Evolutionary conservation across 2,888 invertebrate species (phyloP).

Genomic region (Watsonalla cultraria): DNA sequence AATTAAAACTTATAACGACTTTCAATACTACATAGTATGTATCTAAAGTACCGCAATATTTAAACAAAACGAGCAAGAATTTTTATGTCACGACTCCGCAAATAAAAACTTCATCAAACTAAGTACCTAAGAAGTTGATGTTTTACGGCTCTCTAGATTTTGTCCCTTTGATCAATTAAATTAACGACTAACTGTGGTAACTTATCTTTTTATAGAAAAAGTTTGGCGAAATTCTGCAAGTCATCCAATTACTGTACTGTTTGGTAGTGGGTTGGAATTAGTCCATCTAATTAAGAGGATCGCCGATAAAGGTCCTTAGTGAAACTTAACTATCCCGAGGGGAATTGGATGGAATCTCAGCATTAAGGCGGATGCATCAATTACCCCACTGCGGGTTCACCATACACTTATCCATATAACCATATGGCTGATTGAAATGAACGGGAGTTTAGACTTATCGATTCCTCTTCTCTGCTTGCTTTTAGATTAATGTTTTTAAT

Average conservation of each 20-base stretch:
- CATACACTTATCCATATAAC: constrained; percentile 6
- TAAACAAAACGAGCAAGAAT: neutral
- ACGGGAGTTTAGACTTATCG: neutral
- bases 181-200: neutral
- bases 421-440: constrained; percentile 6
- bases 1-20: too few species aligned
- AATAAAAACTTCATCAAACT: neutral
- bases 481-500: too few species aligned
- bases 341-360: constrained; percentile 14
- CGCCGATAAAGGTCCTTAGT: neutral
- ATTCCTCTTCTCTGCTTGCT: neutral
- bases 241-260: neutral
- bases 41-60: neutral
- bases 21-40: too few species aligned
- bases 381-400: constrained; percentile 17
- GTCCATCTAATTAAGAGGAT: neutral
- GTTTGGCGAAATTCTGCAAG: neutral
- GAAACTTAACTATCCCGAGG: constrained; percentile 10
- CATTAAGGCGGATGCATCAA: constrained; percentile 20
- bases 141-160: neutral
- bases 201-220: neutral
- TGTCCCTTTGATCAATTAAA: neutral
- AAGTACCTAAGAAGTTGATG: neutral
- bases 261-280: neutral
- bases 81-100: neutral